Evolutionary conservation across 2,797 vertebrate genomes (phyloP).

Genomic region (Hydrolagus colliei): DNA sequence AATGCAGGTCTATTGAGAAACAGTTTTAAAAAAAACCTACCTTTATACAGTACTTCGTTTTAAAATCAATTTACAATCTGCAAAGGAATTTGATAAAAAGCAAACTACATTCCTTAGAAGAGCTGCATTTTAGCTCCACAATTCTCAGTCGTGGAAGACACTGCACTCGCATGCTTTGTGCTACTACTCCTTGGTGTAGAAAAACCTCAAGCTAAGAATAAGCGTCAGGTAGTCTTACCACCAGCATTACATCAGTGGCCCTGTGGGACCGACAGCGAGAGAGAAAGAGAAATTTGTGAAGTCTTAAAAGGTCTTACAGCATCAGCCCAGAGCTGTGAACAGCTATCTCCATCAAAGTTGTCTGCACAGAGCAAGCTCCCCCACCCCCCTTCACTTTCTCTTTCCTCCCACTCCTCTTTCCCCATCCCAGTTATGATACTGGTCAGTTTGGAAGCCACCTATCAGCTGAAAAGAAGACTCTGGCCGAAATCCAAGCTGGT

Average conservation of each 20-base stretch:
- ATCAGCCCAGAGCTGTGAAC: slow-evolving; percentile 38
- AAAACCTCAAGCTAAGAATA: slow-evolving; percentile 42
- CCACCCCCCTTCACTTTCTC: slow-evolving; percentile 28
- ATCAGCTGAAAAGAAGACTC: slow-evolving; percentile 35
- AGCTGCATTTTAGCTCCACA: not conserved
- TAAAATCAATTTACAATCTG: not conserved
- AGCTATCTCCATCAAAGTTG: slow-evolving; percentile 45
- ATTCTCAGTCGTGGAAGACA: not conserved
- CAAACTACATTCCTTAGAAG: not conserved
- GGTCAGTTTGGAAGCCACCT: slow-evolving; percentile 44
- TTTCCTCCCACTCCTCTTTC: slow-evolving; percentile 23
- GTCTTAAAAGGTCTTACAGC: slow-evolving; percentile 34
- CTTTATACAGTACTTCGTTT: not conserved
- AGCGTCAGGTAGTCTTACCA: slow-evolving; percentile 37
- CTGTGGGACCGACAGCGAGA: slow-evolving; percentile 28
- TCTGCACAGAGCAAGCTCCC: slow-evolving; percentile 36
- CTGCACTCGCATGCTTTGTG: not conserved
- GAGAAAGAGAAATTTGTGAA: slow-evolving; percentile 7
- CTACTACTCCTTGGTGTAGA: slow-evolving; percentile 13
- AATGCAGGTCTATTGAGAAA: not conserved
- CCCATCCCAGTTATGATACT: slow-evolving; percentile 39
- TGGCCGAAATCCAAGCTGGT: slow-evolving; percentile 51
- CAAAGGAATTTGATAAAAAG: not conserved
- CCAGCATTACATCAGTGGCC: slow-evolving; percentile 36
- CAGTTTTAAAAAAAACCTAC: not conserved